Evolutionary conservation across 2,888 invertebrate species (phyloP), one percentile per base, ranked within the genome.

Genomic region (Orthosia cruda): DNA sequence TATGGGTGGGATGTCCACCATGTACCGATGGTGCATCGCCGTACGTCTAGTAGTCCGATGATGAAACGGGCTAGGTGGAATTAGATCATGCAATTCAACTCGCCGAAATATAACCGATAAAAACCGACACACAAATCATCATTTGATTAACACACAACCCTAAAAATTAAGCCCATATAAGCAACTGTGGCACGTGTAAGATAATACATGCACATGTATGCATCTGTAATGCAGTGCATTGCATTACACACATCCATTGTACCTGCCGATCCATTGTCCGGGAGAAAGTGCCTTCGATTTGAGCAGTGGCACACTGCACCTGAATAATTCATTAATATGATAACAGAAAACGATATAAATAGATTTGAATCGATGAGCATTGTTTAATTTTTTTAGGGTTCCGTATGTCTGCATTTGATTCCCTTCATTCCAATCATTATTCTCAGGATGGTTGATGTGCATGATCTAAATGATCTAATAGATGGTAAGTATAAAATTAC

Each of bases 201-300:
- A 66, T 80, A 87, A 88, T 83, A 66, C 80, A 89, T 88, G 86
- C 77, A 71, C 81, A 89, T 87, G 87, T 77, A 81, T 77, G 81
- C 86, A 88, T 88, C 79, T 68, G 86, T 85, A 84, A 80, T 82
- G 86, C 86, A 72, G 84, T 86, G 81, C 76, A 87, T 87, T 87
- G 78, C 85, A 83, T 84, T 89, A 88, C 88, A 87, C 88, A 91
- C 90, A 91, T 89, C 89, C 89, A 89, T 83, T 84, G 87, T 83
- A 91, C 89, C 88, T 92, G 91, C 86, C 89, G 89, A 90, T 89
- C 88, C 81, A 92, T 92, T 92, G 92, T 92, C 87, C 74, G 50
- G 85, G 90, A 83, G 91, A 92, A 91, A 92, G 92, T 89, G 83
- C 75, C 73, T 81, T 57, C 54, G 80, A 85, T 81, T 87, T 81